A percentile compares a stretch with the other conserved stretches of the same genome.
These are phyloP conservation scores for Elmis aenea DNA, from an alignment of 2,888 invertebrate genomes.

Conservation along the genomic window DNA sequence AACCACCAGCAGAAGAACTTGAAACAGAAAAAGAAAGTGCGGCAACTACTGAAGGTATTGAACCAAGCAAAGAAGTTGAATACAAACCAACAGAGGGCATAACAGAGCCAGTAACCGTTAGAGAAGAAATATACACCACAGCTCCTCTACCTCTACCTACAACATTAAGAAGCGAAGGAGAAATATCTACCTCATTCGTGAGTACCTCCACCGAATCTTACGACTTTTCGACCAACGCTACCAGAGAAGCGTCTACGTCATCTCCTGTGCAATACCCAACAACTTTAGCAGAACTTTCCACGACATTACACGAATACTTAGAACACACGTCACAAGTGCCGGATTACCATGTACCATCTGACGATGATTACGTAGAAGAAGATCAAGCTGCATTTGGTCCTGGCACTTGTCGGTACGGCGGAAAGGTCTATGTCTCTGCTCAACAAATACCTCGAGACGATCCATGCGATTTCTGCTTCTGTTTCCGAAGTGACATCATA, in stretches of 20 bases:
- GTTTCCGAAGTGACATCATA: slow-evolving; percentile 93
- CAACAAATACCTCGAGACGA: slow-evolving; percentile 93
- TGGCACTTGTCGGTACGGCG: slow-evolving; percentile 87
- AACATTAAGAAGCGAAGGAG: slow-evolving; percentile 4
- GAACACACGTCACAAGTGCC: slow-evolving; percentile 37
- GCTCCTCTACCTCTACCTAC: too few relatives aligned
- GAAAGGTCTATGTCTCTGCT: slow-evolving; percentile 88
- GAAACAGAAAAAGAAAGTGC: slow-evolving; percentile 4
- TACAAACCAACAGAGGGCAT: slow-evolving; percentile 9
- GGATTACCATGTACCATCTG: slow-evolving; percentile 41
- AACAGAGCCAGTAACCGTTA: too few relatives aligned
- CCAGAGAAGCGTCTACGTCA: background rate
- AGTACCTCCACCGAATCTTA: background rate
- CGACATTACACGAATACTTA: too few relatives aligned
- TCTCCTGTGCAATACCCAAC: too few relatives aligned
- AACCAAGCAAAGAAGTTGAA: slow-evolving; percentile 14
- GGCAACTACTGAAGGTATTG: slow-evolving; percentile 14
- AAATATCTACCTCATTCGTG: slow-evolving; percentile 9
- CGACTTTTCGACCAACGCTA: slow-evolving; percentile 1
- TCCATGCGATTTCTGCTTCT: slow-evolving; percentile 95
- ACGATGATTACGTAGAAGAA: slow-evolving; percentile 68
- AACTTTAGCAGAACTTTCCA: too few relatives aligned
- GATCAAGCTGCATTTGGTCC: slow-evolving; percentile 76
- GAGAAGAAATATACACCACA: background rate
- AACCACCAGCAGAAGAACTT: slow-evolving; percentile 3